Percentiles rank a stretch among this genome's conserved stretches.
Conservation (phyloP, 1,140 invertebrate species). For the Trissolcus basalis region DNA sequence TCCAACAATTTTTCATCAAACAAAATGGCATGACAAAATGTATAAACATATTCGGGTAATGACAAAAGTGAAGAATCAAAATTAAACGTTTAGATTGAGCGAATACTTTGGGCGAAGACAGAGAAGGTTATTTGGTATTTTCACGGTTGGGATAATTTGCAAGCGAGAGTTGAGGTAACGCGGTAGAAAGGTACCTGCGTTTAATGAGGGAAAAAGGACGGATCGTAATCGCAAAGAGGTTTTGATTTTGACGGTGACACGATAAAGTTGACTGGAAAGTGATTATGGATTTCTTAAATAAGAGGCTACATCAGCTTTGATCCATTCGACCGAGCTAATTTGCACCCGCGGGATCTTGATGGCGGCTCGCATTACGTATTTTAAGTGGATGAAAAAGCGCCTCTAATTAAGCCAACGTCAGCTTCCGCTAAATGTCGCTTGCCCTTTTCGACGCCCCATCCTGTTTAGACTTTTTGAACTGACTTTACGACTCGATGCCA, state of each 20-base stretch:
- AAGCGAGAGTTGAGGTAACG: conserved; percentile 4
- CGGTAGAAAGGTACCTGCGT: conserved; percentile 6
- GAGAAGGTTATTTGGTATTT: too few species aligned
- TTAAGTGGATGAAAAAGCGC: conserved; percentile 71
- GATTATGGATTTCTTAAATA: conserved; percentile 75
- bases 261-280: conserved; percentile 57
- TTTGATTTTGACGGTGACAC: conserved; percentile 52
- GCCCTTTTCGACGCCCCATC: conserved; percentile 63
- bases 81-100: too few species aligned
- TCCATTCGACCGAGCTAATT: conserved; percentile 71
- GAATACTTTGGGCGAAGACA: too few species aligned
- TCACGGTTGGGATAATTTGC: too few species aligned
- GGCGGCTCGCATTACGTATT: conserved; percentile 69
- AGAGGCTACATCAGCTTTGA: conserved; percentile 72
- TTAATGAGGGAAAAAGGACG: conserved; percentile 7
- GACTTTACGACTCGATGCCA: conserved; percentile 30
- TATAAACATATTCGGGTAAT: too few species aligned
- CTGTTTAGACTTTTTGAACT: conserved; percentile 47
- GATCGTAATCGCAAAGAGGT: conserved; percentile 20
- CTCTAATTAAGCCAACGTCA: conserved; percentile 72
- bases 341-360: conserved; percentile 67
- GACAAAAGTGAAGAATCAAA: too few species aligned
- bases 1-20: too few species aligned
- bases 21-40: too few species aligned
- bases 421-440: conserved; percentile 65